A percentile compares a stretch with the other conserved stretches of the same genome.
Evolutionary conservation across 2,113 vertebrate genomes (phyloP).

Genomic region (Phasianus colchicus): DNA sequence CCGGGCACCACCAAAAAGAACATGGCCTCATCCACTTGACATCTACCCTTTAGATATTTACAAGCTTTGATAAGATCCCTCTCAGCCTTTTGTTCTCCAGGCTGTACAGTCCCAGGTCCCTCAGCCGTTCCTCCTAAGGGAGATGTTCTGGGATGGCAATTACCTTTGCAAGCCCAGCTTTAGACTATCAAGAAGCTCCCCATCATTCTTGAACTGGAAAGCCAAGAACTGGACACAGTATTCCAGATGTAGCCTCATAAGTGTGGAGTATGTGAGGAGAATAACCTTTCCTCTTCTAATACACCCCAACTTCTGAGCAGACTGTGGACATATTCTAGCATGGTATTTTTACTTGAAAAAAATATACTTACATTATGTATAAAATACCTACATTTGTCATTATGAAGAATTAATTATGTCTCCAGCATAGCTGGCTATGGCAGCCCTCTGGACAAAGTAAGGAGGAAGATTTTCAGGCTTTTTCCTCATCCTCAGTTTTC

Average conservation of each 20-base stretch:
- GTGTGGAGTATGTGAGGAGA: neutral
- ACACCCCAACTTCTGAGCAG: neutral
- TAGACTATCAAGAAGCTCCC: neutral
- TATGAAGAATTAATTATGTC: neutral
- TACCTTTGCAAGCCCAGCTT: neutral
- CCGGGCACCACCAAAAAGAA: no score
- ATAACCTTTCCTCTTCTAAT: neutral
- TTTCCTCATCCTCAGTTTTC: neutral
- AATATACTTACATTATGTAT: neutral
- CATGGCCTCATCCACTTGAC: no score
- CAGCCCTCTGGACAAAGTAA: neutral
- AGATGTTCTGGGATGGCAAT: neutral
- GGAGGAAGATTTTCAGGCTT: neutral
- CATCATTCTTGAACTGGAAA: neutral
- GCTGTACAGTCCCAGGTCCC: no score
- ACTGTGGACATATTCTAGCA: neutral
- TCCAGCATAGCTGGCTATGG: neutral
- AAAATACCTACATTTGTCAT: neutral
- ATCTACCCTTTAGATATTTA: neutral
- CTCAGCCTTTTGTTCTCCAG: neutral
- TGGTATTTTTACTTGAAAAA: neutral
- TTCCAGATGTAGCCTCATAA: neutral
- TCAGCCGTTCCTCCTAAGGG: neutral
- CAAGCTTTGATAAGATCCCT: neutral
- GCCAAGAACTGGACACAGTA: neutral